Percentiles rank a stretch among this genome's conserved stretches.
Evolutionary conservation across 2,797 vertebrate genomes (phyloP).

Genomic region (Urophycis tenuis): DNA sequence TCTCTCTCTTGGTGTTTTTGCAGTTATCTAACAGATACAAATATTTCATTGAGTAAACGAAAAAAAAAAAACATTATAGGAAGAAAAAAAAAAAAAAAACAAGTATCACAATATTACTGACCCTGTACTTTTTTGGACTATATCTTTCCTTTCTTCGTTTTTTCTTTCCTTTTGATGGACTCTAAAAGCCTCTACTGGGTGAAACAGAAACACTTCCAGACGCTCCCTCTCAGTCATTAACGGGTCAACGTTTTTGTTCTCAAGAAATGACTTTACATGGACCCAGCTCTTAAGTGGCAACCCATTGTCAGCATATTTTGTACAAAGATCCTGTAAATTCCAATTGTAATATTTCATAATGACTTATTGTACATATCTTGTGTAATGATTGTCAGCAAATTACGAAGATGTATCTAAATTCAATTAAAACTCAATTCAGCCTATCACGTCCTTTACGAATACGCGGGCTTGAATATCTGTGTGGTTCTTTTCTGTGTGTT

Average conservation of each 20-base stretch:
- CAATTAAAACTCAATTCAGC: conserved; percentile 77
- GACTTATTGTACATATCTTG: conserved; percentile 77
- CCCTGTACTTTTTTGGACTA: conserved; percentile 62
- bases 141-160: conserved; percentile 67
- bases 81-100: conserved; percentile 59
- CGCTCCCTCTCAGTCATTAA: conserved; percentile 59
- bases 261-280: conserved; percentile 64
- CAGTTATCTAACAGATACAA: conserved; percentile 69
- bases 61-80: conserved; percentile 49
- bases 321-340: conserved; percentile 79
- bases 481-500: conserved; percentile 16
- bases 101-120: conserved; percentile 64
- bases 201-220: conserved; percentile 71
- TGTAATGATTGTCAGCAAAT: conserved; percentile 79
- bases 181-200: conserved; percentile 66
- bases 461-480: conserved; percentile 46
- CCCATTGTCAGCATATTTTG: conserved; percentile 75
- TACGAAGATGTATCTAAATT: conserved; percentile 81
- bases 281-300: conserved; percentile 68
- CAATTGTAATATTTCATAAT: conserved; percentile 81
- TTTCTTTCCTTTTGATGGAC: conserved; percentile 68
- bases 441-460: conserved; percentile 68
- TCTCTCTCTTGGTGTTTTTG: conserved; percentile 76
- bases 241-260: conserved; percentile 64
- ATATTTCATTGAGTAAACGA: conserved; percentile 64